Evolutionary conservation across 2,113 vertebrate species (phyloP).

Genomic region (Daboia siamensis): DNA sequence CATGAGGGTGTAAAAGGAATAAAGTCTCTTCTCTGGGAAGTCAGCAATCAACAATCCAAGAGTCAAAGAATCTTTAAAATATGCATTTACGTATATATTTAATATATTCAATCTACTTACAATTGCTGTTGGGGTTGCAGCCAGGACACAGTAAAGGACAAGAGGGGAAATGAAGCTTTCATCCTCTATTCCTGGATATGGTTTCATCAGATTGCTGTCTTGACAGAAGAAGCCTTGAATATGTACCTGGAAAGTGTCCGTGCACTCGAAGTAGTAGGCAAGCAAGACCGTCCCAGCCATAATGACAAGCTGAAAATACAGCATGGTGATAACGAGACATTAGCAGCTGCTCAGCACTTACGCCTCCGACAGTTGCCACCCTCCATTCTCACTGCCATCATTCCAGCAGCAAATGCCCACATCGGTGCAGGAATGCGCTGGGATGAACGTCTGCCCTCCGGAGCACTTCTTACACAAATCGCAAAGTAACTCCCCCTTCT

Average conservation of each 20-base stretch:
- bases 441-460: conserved; percentile 27
- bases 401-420: conserved; percentile 39
- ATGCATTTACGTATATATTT: neutral
- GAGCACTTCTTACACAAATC: conserved; percentile 71
- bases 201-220: conserved; percentile 95
- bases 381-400: conserved; percentile 38
- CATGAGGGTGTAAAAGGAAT: conserved; percentile 1
- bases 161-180: conserved; percentile 92
- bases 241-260: conserved; percentile 92
- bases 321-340: conserved; percentile 73
- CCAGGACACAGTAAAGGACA: conserved; percentile 92
- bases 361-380: conserved; percentile 52
- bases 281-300: conserved; percentile 96
- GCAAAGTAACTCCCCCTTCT: conserved; percentile 55
- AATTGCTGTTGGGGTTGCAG: conserved; percentile 85
- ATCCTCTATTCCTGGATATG: conserved; percentile 90
- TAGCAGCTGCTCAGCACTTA: conserved; percentile 56
- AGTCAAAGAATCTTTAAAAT: neutral
- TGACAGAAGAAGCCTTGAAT: conserved; percentile 99
- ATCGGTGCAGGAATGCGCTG: conserved; percentile 22
- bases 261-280: conserved; percentile 98
- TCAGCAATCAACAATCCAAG: conserved; percentile 21
- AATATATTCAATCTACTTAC: conserved; percentile 76
- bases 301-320: conserved; percentile 96
- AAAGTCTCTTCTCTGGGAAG: conserved; percentile 8